Evolutionary conservation across 2,113 vertebrate species (phyloP).

Genomic region (Phalacrocorax pelagicus): DNA sequence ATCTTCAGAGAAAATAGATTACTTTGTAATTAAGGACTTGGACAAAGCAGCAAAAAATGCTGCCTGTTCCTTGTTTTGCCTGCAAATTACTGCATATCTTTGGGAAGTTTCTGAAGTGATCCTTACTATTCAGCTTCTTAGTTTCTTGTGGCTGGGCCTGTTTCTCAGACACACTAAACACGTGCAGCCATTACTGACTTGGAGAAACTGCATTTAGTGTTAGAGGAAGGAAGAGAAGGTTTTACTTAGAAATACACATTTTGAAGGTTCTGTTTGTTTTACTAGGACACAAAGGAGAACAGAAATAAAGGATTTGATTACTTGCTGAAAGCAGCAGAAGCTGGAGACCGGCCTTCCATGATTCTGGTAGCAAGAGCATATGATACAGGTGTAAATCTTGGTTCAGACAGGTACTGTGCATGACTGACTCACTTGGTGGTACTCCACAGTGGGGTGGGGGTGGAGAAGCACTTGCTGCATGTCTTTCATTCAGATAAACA

Average conservation of each 20-base stretch:
- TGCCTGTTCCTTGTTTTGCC: background rate
- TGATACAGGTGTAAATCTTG: conserved; percentile 85
- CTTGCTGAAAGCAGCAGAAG: conserved; percentile 89
- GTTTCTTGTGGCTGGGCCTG: background rate
- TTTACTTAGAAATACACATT: background rate
- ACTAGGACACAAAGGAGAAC: conserved; percentile 87
- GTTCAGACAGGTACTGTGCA: conserved; percentile 82
- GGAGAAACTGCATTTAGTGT: background rate
- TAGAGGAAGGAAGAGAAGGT: background rate
- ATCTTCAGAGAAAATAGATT: background rate
- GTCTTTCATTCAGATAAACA: background rate
- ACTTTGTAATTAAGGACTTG: background rate
- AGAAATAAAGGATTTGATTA: conserved; percentile 88
- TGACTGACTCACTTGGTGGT: background rate
- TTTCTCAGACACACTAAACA: background rate
- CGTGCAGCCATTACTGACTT: background rate
- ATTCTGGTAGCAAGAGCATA: conserved; percentile 90
- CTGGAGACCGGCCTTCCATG: conserved; percentile 93
- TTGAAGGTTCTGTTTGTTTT: background rate
- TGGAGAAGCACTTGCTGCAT: background rate
- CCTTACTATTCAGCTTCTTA: background rate
- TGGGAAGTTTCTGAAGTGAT: background rate
- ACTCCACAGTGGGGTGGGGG: background rate
- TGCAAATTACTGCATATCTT: background rate
- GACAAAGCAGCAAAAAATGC: background rate